Evolutionary conservation across 2,888 invertebrate species (phyloP), one percentile per base, ranked within the genome.

Genomic region (Leucophenga maculata): DNA sequence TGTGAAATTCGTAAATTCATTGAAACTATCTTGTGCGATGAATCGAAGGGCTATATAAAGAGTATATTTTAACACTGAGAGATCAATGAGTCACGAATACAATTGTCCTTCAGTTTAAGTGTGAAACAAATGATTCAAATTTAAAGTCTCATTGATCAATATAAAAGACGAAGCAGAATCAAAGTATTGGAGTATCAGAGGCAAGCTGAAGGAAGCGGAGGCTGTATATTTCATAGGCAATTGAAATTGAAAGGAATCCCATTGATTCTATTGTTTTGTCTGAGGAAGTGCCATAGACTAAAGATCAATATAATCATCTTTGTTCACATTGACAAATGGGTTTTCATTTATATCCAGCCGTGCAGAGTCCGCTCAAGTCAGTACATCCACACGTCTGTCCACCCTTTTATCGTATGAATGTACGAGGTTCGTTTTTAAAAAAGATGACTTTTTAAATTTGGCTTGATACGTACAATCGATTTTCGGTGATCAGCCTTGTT

Each of bases 81-180:
- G 39, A 11, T 32, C 32, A 32, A 3, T 32, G 8, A 32, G 32
- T 31, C 66, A 66, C 44, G 48, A 52, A 16, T 18, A 52, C 9
- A 77, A 71, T 32, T 69, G 72, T 31, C 67, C 31, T 67, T 54
- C 57, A 57, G 32, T 14, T 57, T 44, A 55, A 67, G 66, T 68
- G 64, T 54, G 39, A 68, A 68, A 76, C 75, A 74, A 77, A 72
- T 73, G 76, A 73, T 74, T 69, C 67, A 73, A 75, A 67, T 59
- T 67, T 67, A 77, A 74, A 74, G 70, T 59, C 77, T 77, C 77
- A 77, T 80, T 78, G 79, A 78, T 74, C 75, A 78, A 75, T 80
- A 78, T 77, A 79, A 77, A 75, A 67, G 39, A 67, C 60, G 59
- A 50, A 20, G 8, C 11, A 39, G 8, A 39, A 39, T 39, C 39